Conservation (phyloP, 2,797 vertebrate species). For the Clarias pachynema region DNA sequence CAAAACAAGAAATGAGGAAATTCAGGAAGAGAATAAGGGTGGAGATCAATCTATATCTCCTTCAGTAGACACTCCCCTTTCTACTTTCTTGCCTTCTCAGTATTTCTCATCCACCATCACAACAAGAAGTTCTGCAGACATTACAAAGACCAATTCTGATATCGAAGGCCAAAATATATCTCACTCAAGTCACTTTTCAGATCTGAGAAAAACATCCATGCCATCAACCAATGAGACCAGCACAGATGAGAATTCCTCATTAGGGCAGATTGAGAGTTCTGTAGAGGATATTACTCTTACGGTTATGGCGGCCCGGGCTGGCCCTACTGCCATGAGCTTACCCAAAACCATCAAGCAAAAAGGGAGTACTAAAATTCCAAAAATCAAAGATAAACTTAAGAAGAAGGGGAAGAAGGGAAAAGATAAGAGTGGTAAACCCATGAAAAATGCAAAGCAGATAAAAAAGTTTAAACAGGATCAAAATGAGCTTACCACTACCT, state of each 20-base stretch:
- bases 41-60: slow-evolving; percentile 19
- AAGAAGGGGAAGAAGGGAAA: slow-evolving; percentile 53
- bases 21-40: slow-evolving; percentile 15
- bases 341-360: slow-evolving; percentile 5
- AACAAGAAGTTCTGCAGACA: neutral
- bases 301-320: slow-evolving; percentile 36
- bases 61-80: slow-evolving; percentile 25
- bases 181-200: neutral
- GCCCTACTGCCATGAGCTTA: slow-evolving; percentile 1
- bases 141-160: neutral
- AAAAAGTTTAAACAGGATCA: slow-evolving; percentile 45
- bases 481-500: slow-evolving; percentile 34
- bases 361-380: slow-evolving; percentile 27
- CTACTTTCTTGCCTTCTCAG: neutral
- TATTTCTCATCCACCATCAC: neutral
- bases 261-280: slow-evolving; percentile 37
- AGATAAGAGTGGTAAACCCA: slow-evolving; percentile 45
- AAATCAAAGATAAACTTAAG: slow-evolving; percentile 17
- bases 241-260: slow-evolving; percentile 43
- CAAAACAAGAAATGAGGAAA: neutral
- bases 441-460: slow-evolving; percentile 60
- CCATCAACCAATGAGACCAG: slow-evolving; percentile 34
- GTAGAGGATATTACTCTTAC: slow-evolving; percentile 42
- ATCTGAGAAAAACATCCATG: slow-evolving; percentile 3
- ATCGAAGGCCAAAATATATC: neutral